A percentile compares a stretch with the other conserved stretches of the same genome.
Evolutionary conservation across 64 coral and sea anemone genomes (phyloP).

Genomic region (Actinia tenebrosa): DNA sequence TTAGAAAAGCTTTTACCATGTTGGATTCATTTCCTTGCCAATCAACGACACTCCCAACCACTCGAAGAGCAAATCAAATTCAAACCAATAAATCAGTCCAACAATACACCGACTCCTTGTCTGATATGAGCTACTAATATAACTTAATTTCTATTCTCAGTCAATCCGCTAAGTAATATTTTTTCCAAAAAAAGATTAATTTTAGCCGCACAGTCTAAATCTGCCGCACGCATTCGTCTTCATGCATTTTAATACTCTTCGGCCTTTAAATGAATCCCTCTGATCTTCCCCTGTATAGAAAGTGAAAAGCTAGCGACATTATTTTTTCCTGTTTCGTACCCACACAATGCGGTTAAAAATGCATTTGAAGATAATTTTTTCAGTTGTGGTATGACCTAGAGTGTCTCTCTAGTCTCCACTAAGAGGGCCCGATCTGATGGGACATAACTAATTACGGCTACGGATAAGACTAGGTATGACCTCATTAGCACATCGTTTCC

Average conservation of each 20-base stretch:
- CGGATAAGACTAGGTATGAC: too few relatives aligned
- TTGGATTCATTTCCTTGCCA: not conserved
- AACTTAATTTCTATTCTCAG: not conserved
- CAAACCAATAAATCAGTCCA: not conserved
- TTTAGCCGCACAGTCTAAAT: too few relatives aligned
- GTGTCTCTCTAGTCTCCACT: too few relatives aligned
- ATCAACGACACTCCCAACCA: not conserved
- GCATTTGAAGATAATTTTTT: not conserved
- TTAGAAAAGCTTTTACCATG: not conserved
- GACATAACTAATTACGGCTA: too few relatives aligned
- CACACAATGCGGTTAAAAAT: not conserved
- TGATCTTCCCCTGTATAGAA: not conserved
- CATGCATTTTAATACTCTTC: too few relatives aligned
- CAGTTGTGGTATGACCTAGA: not conserved
- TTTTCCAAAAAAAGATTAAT: too few relatives aligned
- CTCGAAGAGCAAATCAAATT: not conserved
- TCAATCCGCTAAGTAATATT: not conserved
- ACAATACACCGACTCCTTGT: not conserved
- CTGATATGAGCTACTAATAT: not conserved
- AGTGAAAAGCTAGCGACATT: not conserved
- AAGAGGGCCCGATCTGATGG: too few relatives aligned
- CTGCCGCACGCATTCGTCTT: too few relatives aligned
- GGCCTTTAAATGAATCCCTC: not conserved
- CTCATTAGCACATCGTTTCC: too few relatives aligned
- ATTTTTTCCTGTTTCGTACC: not conserved